Percentiles rank a stretch among this genome's conserved stretches.
phyloP scores from a whole-genome alignment of 2,113 vertebrate genomes.

The Tachysurus fulvidraco region DNA sequence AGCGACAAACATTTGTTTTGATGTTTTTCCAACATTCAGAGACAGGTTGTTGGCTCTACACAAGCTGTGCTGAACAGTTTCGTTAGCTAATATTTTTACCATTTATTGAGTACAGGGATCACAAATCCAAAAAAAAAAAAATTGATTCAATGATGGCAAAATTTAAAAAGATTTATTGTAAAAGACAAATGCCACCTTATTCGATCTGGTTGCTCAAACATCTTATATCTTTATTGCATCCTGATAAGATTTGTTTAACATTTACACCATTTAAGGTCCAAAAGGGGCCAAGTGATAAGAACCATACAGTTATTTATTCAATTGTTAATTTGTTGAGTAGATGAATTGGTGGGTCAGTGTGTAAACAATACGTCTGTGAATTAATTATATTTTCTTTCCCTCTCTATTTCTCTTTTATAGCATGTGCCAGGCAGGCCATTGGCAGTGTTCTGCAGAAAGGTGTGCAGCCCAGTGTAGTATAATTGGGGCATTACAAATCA shows the following conservation, averaged over 20 bases:
- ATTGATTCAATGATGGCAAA: not conserved
- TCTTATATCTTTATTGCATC: not conserved
- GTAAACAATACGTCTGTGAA: not conserved
- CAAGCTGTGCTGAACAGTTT: not conserved
- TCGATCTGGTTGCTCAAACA: not conserved
- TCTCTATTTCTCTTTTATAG: constrained; percentile 59
- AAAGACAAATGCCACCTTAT: not conserved
- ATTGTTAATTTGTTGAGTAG: not conserved
- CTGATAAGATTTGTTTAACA: not conserved
- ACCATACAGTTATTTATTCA: not conserved
- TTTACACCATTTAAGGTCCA: not conserved
- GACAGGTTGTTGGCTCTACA: too few relatives aligned
- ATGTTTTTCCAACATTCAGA: too few relatives aligned
- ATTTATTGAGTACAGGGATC: not conserved
- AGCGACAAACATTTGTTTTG: too few relatives aligned
- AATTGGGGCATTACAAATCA: constrained; percentile 76
- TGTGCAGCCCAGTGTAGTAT: constrained; percentile 81
- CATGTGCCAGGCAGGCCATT: constrained; percentile 78
- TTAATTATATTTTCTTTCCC: not conserved
- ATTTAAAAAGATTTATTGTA: not conserved
- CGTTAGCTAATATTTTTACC: not conserved
- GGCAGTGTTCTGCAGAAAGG: constrained; percentile 78
- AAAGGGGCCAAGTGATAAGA: not conserved
- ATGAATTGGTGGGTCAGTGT: not conserved
- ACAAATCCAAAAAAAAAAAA: not conserved